These are phyloP conservation scores for Trachythela sp. DNA, from an alignment of 64 coral and sea anemone genomes.

Conservation along the genomic window DNA sequence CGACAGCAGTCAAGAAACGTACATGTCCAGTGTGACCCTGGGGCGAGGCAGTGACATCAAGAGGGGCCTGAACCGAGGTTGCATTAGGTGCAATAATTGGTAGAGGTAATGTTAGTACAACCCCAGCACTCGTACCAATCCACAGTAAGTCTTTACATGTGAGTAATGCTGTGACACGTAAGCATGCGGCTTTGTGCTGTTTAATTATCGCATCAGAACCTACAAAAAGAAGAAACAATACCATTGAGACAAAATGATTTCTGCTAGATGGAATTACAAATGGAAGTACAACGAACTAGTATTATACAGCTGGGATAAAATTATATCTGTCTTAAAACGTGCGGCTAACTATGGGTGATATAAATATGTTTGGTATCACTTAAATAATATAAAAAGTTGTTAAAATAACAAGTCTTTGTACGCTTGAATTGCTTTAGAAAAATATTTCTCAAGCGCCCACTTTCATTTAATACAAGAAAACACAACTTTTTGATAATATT, in stretches of 20 bases:
- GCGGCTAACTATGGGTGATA: too few species aligned
- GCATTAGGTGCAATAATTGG: conserved; percentile 87
- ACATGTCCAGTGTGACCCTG: conserved; percentile 98
- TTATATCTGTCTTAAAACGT: too few species aligned
- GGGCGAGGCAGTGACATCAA: conserved; percentile 73
- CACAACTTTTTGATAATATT: too few species aligned
- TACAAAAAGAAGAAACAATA: conserved; percentile 19
- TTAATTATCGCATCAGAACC: conserved; percentile 97
- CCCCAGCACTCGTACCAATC: conserved; percentile 99
- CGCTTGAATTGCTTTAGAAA: too few species aligned
- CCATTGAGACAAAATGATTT: not conserved
- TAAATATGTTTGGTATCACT: too few species aligned
- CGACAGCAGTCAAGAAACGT: conserved; percentile 90
- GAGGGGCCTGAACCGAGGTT: conserved; percentile 80
- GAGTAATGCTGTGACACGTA: conserved; percentile 82
- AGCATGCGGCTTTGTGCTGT: conserved; percentile 92
- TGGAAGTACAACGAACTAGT: too few species aligned
- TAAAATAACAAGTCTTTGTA: too few species aligned
- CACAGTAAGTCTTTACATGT: conserved; percentile 95
- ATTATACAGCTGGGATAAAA: too few species aligned
- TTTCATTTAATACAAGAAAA: too few species aligned
- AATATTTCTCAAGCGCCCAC: too few species aligned
- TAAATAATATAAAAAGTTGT: too few species aligned
- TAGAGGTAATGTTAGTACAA: conserved; percentile 92
- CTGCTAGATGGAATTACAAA: too few species aligned